These are phyloP conservation scores for Bradypodion ventrale DNA, from an alignment of 2,797 vertebrate genomes.

Conservation along the genomic window DNA sequence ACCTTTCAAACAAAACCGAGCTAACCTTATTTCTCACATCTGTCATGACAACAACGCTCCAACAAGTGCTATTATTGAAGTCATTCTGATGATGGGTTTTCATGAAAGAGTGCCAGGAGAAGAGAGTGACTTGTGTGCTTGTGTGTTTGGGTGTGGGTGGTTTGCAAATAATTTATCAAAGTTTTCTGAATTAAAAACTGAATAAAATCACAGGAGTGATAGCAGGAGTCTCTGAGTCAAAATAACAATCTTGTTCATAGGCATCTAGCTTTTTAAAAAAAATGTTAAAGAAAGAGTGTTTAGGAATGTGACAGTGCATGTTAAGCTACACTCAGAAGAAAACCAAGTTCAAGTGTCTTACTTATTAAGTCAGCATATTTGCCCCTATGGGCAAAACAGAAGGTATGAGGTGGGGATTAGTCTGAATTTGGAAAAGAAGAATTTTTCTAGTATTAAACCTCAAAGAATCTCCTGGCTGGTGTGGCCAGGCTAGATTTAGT, in stretches of 20 bases:
- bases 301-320: background rate
- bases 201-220: conserved; percentile 31
- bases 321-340: background rate
- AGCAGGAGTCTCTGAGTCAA: conserved; percentile 10
- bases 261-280: background rate
- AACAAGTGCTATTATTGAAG: conserved; percentile 61
- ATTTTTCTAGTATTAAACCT: too few relatives aligned
- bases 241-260: conserved; percentile 22
- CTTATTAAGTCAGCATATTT: background rate
- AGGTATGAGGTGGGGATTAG: too few relatives aligned
- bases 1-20: conserved; percentile 59
- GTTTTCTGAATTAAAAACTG: conserved; percentile 40
- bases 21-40: conserved; percentile 50
- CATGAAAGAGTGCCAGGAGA: conserved; percentile 44
- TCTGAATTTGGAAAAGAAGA: too few relatives aligned
- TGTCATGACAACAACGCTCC: conserved; percentile 63
- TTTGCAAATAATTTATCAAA: conserved; percentile 58
- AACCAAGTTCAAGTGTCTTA: background rate
- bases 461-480: too few relatives aligned
- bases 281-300: background rate
- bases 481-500: background rate
- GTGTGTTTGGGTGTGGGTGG: conserved; percentile 4
- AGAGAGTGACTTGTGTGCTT: background rate
- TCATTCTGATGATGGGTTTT: conserved; percentile 62
- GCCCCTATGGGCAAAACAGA: too few relatives aligned